phyloP scores from a whole-genome alignment of 2,888 invertebrate species.

The Trichopria drosophilae region DNA sequence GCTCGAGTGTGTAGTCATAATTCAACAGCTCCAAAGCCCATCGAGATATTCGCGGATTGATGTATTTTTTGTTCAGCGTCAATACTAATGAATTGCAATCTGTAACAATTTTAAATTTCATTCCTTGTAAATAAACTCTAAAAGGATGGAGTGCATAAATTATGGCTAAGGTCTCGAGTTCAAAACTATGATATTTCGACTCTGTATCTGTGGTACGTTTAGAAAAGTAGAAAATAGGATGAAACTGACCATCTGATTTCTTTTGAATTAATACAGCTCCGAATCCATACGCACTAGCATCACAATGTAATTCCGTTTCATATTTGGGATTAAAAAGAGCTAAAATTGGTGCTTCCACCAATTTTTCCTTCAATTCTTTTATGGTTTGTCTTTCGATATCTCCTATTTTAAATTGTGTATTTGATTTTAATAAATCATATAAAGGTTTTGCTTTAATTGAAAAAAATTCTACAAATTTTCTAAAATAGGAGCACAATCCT shows the following conservation, averaged over 20 bases:
- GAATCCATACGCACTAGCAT: conserved; percentile 46
- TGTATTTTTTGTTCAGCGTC: conserved; percentile 42
- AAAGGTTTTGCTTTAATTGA: too few relatives aligned
- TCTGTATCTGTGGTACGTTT: conserved; percentile 42
- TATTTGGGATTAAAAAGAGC: conserved; percentile 42
- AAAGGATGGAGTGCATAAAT: conserved; percentile 40
- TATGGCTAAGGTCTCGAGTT: conserved; percentile 42
- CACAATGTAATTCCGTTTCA: conserved; percentile 50
- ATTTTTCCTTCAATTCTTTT: conserved; percentile 4
- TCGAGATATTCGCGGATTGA: conserved; percentile 43
- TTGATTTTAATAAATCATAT: too few relatives aligned
- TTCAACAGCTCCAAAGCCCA: conserved; percentile 43
- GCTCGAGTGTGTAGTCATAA: conserved; percentile 38
- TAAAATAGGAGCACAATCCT: conserved; percentile 37
- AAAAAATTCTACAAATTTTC: too few relatives aligned
- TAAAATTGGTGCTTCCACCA: conserved; percentile 39
- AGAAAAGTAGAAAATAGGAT: conserved; percentile 48
- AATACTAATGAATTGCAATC: conserved; percentile 43
- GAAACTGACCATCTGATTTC: conserved; percentile 39
- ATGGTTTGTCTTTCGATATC: too few relatives aligned
- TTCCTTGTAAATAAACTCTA: conserved; percentile 39
- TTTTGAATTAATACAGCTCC: conserved; percentile 47
- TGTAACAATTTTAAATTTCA: conserved; percentile 43
- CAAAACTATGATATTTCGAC: conserved; percentile 46
- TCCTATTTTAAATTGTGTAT: too few relatives aligned